Conservation (phyloP, 2,113 vertebrate genomes). For the Puntigrus tetrazona region DNA sequence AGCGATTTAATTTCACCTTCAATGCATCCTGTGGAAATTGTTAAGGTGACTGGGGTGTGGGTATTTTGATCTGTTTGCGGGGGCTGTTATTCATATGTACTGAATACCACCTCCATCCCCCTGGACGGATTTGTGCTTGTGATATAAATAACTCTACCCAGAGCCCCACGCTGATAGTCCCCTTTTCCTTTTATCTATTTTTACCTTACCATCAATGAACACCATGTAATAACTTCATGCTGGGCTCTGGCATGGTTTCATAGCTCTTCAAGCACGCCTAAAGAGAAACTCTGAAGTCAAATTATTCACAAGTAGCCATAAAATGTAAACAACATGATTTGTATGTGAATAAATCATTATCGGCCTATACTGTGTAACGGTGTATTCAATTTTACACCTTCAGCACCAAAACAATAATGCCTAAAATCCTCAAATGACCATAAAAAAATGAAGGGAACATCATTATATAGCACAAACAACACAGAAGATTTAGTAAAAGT, state of each 20-base stretch:
- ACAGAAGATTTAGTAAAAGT: background rate
- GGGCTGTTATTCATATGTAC: constrained; percentile 67
- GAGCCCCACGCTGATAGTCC: constrained; percentile 56
- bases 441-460: background rate
- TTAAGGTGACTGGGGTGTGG: constrained; percentile 48
- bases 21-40: constrained; percentile 60
- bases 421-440: background rate
- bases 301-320: background rate
- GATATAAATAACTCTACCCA: constrained; percentile 66
- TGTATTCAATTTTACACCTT: background rate
- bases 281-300: constrained; percentile 50
- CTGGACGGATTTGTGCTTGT: constrained; percentile 59
- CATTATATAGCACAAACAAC: background rate
- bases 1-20: constrained; percentile 68
- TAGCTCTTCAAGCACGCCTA: constrained; percentile 58
- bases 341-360: background rate
- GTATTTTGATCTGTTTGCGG: constrained; percentile 62
- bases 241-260: constrained; percentile 58
- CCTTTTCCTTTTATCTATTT: constrained; percentile 68
- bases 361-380: background rate
- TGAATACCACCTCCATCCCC: constrained; percentile 32
- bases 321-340: background rate
- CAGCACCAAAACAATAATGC: background rate
- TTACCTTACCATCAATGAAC: constrained; percentile 68
- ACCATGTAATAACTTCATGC: constrained; percentile 66